Evolutionary conservation across 2,888 invertebrate genomes (phyloP).

Genomic region (Anodontia alba): DNA sequence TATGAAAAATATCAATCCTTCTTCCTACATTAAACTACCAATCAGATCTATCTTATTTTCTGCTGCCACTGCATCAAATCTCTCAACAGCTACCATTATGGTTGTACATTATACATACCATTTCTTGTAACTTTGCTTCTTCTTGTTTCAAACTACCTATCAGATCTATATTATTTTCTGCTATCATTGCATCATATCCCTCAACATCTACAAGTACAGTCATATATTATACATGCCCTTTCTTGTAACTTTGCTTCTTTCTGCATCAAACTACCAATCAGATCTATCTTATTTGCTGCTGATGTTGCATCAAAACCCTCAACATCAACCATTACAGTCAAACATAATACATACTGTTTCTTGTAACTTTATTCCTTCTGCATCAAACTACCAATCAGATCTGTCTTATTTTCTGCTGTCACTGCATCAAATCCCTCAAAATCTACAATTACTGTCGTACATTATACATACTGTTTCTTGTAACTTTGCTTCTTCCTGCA

Average conservation of each 20-base stretch:
- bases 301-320: constrained; percentile 15
- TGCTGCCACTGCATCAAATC: constrained; percentile 24
- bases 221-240: too few species aligned
- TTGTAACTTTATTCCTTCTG: constrained; percentile 57
- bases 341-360: constrained; percentile 40
- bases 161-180: constrained; percentile 48
- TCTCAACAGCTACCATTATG: constrained; percentile 4
- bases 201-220: constrained; percentile 14
- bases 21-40: constrained; percentile 62
- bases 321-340: constrained; percentile 16
- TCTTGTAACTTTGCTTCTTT: constrained; percentile 58
- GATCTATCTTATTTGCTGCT: constrained; percentile 45
- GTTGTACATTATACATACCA: too few species aligned
- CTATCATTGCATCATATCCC: constrained; percentile 18
- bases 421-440: constrained; percentile 4
- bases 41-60: constrained; percentile 52
- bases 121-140: constrained; percentile 56
- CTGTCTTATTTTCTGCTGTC: constrained; percentile 45
- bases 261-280: constrained; percentile 60
- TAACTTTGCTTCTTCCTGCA: constrained; percentile 59
- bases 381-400: constrained; percentile 57
- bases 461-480: constrained; percentile 59
- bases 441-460: constrained; percentile 18
- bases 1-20: too few species aligned
- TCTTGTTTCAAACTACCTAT: constrained; percentile 61